Percentiles rank a stretch among this genome's conserved stretches.
These are phyloP conservation scores for Chymomyza fuscimana DNA, from an alignment of 2,888 invertebrate genomes.

Conservation along the genomic window DNA sequence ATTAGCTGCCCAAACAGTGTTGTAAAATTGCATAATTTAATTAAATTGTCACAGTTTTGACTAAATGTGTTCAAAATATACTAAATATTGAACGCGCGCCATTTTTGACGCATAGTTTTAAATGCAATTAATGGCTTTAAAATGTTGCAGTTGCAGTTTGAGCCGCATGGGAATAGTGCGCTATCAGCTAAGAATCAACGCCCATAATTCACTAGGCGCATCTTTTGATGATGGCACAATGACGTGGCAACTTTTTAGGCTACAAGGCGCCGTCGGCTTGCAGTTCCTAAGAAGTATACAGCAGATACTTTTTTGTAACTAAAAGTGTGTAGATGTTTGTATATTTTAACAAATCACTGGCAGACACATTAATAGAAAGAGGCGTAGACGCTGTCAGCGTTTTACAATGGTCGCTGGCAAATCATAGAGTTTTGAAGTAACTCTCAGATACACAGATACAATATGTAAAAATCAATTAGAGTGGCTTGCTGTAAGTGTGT, in stretches of 20 bases:
- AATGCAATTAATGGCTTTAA: constrained; percentile 30
- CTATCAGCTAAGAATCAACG: constrained; percentile 74
- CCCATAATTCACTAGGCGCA: constrained; percentile 54
- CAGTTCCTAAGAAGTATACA: constrained; percentile 14
- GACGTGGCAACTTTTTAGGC: constrained; percentile 26
- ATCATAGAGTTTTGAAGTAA: constrained; percentile 42
- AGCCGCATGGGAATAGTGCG: constrained; percentile 59
- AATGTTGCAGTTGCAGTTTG: constrained; percentile 22
- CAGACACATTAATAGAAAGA: constrained; percentile 68
- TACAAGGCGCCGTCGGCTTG: constrained; percentile 9
- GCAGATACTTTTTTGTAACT: background rate
- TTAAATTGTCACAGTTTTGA: constrained; percentile 13
- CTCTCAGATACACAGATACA: constrained; percentile 2
- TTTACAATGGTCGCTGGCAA: constrained; percentile 39
- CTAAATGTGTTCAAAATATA: constrained; percentile 21
- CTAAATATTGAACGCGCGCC: background rate
- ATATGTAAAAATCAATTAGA: constrained; percentile 66
- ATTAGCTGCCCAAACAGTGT: constrained; percentile 42
- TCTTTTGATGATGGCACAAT: constrained; percentile 15
- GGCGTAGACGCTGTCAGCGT: constrained; percentile 63
- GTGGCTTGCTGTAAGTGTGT: constrained; percentile 29
- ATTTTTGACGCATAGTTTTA: background rate
- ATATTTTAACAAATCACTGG: constrained; percentile 32
- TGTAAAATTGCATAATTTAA: constrained; percentile 42
- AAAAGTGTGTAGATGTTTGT: background rate